These are phyloP conservation scores for Thamnophis elegans DNA, from an alignment of 2,797 vertebrate species.

Conservation along the genomic window DNA sequence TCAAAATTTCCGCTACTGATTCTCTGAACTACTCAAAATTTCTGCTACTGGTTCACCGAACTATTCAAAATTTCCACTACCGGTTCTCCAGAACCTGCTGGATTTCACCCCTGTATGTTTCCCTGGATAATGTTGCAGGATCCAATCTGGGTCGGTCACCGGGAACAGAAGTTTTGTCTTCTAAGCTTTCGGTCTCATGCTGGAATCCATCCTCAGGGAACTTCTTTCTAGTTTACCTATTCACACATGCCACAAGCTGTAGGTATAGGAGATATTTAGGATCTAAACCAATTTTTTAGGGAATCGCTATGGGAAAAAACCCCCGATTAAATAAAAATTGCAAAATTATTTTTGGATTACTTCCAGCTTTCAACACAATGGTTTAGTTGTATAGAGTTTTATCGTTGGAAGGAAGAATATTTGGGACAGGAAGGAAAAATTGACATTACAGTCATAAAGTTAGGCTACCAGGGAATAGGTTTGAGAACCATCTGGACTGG, in stretches of 20 bases:
- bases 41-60: too few relatives aligned
- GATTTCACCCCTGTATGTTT: too few relatives aligned
- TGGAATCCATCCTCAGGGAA: too few relatives aligned
- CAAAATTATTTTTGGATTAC: neutral
- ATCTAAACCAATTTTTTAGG: slow-evolving; percentile 10
- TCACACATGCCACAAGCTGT: neutral
- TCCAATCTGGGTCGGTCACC: too few relatives aligned
- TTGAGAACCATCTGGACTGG: neutral
- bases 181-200: too few relatives aligned
- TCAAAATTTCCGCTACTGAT: too few relatives aligned
- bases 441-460: neutral
- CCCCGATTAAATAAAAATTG: neutral
- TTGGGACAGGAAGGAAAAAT: neutral
- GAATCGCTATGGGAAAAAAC: neutral
- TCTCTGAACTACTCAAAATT: too few relatives aligned
- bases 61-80: too few relatives aligned
- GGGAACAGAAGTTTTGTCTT: too few relatives aligned
- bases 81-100: too few relatives aligned
- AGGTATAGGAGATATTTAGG: neutral
- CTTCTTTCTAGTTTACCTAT: neutral
- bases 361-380: neutral
- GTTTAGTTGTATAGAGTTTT: neutral
- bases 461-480: neutral
- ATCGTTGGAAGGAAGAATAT: neutral
- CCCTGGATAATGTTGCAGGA: too few relatives aligned